A percentile compares a stretch with the other conserved stretches of the same genome.
Conservation (phyloP, 2,888 invertebrate genomes). For the Ernsta delagoae region DNA sequence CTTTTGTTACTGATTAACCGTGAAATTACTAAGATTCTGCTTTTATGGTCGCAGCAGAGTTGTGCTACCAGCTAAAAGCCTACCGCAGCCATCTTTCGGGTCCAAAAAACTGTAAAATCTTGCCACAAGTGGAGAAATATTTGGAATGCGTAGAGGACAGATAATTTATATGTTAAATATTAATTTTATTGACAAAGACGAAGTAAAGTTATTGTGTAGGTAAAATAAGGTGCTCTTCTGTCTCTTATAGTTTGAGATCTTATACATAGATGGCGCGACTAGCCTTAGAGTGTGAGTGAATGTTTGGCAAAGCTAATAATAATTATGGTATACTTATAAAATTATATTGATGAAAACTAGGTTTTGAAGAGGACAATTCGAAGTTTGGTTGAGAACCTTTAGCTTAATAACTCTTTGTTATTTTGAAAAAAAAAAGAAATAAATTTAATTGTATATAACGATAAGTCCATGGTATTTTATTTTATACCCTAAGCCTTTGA, state of each 20-base stretch:
- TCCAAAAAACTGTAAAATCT: background rate
- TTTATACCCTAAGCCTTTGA: background rate
- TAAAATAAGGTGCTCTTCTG: background rate
- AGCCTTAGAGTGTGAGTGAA: background rate
- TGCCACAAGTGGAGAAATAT: background rate
- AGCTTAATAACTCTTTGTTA: slow-evolving; percentile 79
- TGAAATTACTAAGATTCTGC: too few relatives aligned
- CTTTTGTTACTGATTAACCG: too few relatives aligned
- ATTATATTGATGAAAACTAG: slow-evolving; percentile 6
- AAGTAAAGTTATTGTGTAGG: background rate
- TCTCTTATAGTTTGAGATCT: background rate
- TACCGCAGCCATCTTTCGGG: background rate
- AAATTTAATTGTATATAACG: slow-evolving; percentile 78
- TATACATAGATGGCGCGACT: slow-evolving; percentile 26
- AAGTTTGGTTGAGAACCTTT: slow-evolving; percentile 76
- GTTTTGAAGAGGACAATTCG: slow-evolving; percentile 46
- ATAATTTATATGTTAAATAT: too few relatives aligned
- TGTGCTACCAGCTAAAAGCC: background rate
- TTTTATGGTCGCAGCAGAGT: too few relatives aligned
- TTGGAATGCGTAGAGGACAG: background rate
- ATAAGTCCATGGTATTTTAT: slow-evolving; percentile 37
- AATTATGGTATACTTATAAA: slow-evolving; percentile 5
- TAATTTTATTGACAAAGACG: background rate
- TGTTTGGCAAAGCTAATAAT: slow-evolving; percentile 16
- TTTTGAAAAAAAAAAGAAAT: slow-evolving; percentile 72